Base-by-base conservation (phyloP, 2,888 invertebrate species). In the Baccha elongata region DNA sequence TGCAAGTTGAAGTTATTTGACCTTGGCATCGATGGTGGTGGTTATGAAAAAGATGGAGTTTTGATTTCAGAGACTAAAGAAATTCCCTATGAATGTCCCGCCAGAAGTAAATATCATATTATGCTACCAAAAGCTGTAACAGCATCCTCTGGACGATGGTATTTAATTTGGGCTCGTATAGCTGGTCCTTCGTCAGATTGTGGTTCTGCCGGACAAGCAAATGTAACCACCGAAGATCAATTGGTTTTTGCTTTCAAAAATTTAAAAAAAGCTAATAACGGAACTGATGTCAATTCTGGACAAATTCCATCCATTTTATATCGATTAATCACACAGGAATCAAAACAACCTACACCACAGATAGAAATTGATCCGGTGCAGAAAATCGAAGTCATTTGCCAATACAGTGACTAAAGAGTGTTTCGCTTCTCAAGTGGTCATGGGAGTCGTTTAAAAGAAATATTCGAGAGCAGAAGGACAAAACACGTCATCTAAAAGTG, bases 101-200 rank as follows among this genome's bases (percentile, higher is more conserved):
- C n/a, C n/a, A n/a, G n/a, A n/a, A n/a, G n/a, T n/a, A n/a, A n/a
- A n/a, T n/a, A n/a, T n/a, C n/a, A n/a, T n/a, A n/a, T n/a, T n/a
- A n/a, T n/a, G n/a, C n/a, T n/a, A n/a, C n/a, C n/a, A n/a, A n/a
- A n/a, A n/a, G 96, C 98, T 0, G 91, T 98, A 19, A 93, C 94
- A 6, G 89, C 96, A 0, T 93, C 92, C 1, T 89, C 90, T 0
- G 89, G 88, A 2, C 93, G 96, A 58, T 99, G 99, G 99, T 99
- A 99, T 90, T 95, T 99, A 5, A 96, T 97, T 0, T 98, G 98
- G 97, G 97, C 97, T 1, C 93, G 97, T 87, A 96, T 99, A 50
- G 96, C 96, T 85, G 99, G 99, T 0, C 98, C 99, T 0, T 97
- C 98, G 11, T 98, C 98, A 62, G 99, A 99, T 89, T 99, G 99